These are phyloP conservation scores for Spheniscus mendiculus DNA, from an alignment of 2,113 vertebrate genomes.

Conservation along the genomic window DNA sequence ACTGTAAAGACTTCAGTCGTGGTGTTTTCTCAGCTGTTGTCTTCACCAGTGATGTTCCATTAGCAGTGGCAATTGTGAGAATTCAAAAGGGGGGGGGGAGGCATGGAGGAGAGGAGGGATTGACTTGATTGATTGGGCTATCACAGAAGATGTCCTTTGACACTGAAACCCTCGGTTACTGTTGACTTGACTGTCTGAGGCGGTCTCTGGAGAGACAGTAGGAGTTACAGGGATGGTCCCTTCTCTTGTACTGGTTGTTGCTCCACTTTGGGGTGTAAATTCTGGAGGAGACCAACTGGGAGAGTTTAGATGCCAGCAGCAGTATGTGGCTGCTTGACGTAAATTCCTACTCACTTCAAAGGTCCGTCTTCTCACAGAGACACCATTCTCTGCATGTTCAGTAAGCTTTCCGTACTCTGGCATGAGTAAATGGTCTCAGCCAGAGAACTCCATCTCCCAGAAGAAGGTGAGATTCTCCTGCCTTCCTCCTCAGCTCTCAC, in stretches of 20 bases:
- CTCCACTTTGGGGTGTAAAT: background rate
- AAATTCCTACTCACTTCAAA: background rate
- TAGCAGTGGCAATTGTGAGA: background rate
- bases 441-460: background rate
- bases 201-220: background rate
- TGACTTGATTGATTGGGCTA: background rate
- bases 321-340: background rate
- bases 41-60: background rate
- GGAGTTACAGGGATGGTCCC: background rate
- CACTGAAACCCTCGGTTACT: background rate
- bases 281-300: background rate
- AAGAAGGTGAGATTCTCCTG: background rate
- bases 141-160: background rate
- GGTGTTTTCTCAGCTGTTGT: background rate
- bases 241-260: background rate
- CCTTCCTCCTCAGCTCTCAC: background rate
- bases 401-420: background rate
- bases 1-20: background rate
- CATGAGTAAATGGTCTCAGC: background rate
- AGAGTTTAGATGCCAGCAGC: background rate
- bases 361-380: background rate
- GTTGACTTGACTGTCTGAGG: background rate
- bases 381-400: background rate
- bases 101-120: background rate
- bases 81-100: background rate